A percentile compares a stretch with the other conserved stretches of the same genome.
Conservation (phyloP, 2,888 invertebrate species). For the Meiosimyza platycephala region DNA sequence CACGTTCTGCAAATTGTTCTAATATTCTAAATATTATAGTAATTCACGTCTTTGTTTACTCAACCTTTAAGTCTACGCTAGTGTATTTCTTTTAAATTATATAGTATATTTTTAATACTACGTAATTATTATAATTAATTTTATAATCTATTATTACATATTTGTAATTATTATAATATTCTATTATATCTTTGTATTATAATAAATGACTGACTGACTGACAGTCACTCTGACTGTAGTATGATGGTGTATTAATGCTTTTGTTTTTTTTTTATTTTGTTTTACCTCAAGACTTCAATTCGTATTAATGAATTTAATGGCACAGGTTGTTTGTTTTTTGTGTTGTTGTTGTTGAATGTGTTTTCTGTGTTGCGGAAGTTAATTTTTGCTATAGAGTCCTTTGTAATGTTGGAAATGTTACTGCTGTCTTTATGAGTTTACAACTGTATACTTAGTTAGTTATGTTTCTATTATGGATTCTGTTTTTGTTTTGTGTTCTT, state of each 20-base stretch:
- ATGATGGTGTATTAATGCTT: too few relatives aligned
- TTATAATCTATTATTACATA: constrained; percentile 31
- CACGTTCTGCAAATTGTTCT: constrained; percentile 12
- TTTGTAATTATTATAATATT: constrained; percentile 20
- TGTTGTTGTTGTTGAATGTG: constrained; percentile 10
- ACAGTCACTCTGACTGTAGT: background rate
- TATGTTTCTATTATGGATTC: too few relatives aligned
- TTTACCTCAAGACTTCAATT: background rate
- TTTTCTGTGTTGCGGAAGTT: background rate
- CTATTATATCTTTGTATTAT: constrained; percentile 25
- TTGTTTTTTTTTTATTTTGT: too few relatives aligned
- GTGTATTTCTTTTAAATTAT: constrained; percentile 22
- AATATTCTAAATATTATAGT: constrained; percentile 31
- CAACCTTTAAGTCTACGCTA: constrained; percentile 31
- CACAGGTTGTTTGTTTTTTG: background rate
- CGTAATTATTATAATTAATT: constrained; percentile 30
- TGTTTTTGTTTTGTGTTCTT: constrained; percentile 5
- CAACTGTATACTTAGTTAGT: too few relatives aligned
- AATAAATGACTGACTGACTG: constrained; percentile 36
- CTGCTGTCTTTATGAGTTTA: too few relatives aligned
- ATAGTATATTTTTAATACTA: constrained; percentile 37
- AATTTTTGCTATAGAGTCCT: too few relatives aligned
- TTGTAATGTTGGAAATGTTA: too few relatives aligned
- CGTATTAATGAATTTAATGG: background rate
- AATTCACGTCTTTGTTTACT: constrained; percentile 36